Base-by-base conservation (phyloP, 2,797 vertebrate species). In the Malurus leucopterus region DNA sequence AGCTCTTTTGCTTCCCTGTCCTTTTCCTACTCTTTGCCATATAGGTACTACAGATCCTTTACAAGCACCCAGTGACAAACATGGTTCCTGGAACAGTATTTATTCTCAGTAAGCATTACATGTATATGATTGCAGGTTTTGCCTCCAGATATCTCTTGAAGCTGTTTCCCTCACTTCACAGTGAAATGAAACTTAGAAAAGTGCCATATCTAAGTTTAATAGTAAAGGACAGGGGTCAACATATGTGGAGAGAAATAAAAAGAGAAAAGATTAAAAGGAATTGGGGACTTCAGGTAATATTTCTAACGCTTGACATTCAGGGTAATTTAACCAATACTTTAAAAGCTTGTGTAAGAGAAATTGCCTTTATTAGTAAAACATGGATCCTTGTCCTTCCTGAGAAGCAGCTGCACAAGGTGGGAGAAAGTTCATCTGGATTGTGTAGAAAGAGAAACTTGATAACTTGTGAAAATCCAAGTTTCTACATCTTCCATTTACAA, bases 1-100 rank as follows among this genome's bases (percentile, higher is more conserved):
- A 59, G 8, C 3, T 43, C 23, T 72, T 57, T 46, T 0, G 0
- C 4, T 41, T 61, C 19, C 27, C 36, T 58, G 7, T 59, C 18
- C 8, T 74, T 82, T 85, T 59, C 38, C 15, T 21, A 4, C 29
- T 44, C 15, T 83, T 14, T 76, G 17, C 30, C 3, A 19, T 18
- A 29, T 38, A 47, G 21, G 15, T 55, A 16, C 26, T 65, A 53
- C 5, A 53, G 22, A 55, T 7, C 5, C 8, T 81, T 44, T 38
- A 53, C 21, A 79, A 55, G 5, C 7, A 22, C 10, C 41, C 7
- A 26, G 38, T 24, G 74, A 70, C 24, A 73, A 65, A 69, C 15
- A 44, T 2, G 13, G 23, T 76, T 15, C n/a, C 34, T 55, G 12
- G 19, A 76, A 70, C 6, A 54, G 9, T 46, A 24, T 58, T 68